A percentile compares a stretch with the other conserved stretches of the same genome.
phyloP scores from a whole-genome alignment of 2,888 invertebrate species.

The Mimachlamys varia region DNA sequence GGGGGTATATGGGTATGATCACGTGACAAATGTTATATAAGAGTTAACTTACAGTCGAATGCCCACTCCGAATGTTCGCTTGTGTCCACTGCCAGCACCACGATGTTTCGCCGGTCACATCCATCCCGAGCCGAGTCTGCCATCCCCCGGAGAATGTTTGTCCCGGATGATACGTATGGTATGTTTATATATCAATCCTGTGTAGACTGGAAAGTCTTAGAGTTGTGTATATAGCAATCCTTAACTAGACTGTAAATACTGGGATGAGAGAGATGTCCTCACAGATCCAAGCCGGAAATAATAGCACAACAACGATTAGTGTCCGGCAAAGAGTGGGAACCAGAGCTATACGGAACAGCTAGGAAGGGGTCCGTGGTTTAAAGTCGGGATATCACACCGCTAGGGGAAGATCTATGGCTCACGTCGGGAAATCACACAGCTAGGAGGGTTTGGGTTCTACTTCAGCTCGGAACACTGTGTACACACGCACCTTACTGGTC shows the following conservation, averaged over 20 bases:
- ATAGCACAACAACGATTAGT: background rate
- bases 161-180: background rate
- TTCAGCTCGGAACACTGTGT: background rate
- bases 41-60: background rate
- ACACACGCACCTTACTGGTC: background rate
- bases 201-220: background rate
- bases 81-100: background rate
- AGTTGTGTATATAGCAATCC: background rate
- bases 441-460: background rate
- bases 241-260: background rate
- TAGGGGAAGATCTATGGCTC: too few relatives aligned
- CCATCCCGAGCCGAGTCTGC: background rate
- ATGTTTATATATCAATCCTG: background rate
- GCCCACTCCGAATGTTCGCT: constrained; percentile 18
- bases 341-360: background rate
- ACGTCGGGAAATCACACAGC: background rate
- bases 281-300: background rate
- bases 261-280: background rate
- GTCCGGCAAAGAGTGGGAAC: background rate
- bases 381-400: background rate
- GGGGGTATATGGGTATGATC: background rate
- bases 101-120: background rate
- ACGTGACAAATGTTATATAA: background rate
- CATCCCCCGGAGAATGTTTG: background rate
- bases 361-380: background rate